These are phyloP conservation scores for Lamellibrachia columna DNA, from an alignment of 2,888 invertebrate genomes.

Conservation along the genomic window DNA sequence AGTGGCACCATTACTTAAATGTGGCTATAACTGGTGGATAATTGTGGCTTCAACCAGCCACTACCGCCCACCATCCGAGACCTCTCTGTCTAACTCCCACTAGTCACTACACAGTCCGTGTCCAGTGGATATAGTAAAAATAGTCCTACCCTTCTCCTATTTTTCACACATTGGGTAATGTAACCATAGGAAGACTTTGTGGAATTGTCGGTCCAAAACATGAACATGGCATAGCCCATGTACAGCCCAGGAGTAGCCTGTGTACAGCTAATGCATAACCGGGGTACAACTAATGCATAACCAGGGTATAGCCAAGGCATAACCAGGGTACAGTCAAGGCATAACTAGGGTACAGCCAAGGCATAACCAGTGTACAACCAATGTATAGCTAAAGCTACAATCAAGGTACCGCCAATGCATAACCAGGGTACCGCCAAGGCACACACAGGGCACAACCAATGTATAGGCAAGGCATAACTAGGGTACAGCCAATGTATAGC, in stretches of 20 bases:
- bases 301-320: neutral
- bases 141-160: neutral
- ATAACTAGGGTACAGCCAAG: neutral
- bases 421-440: neutral
- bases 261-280: neutral
- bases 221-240: neutral
- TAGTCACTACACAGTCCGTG: neutral
- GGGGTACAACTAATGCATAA: neutral
- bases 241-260: neutral
- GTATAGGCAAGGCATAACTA: neutral
- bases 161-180: neutral
- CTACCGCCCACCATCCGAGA: neutral
- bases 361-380: neutral
- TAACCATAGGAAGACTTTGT: neutral
- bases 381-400: no score
- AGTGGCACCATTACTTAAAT: neutral
- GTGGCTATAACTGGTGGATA: neutral
- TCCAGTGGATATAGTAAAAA: neutral
- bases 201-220: neutral
- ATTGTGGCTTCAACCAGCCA: neutral
- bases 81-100: neutral
- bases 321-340: neutral
- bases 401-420: no score
- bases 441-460: neutral
- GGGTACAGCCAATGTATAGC: neutral